Evolutionary conservation across 2,113 vertebrate genomes (phyloP).

Genomic region (Calidris pygmaea): DNA sequence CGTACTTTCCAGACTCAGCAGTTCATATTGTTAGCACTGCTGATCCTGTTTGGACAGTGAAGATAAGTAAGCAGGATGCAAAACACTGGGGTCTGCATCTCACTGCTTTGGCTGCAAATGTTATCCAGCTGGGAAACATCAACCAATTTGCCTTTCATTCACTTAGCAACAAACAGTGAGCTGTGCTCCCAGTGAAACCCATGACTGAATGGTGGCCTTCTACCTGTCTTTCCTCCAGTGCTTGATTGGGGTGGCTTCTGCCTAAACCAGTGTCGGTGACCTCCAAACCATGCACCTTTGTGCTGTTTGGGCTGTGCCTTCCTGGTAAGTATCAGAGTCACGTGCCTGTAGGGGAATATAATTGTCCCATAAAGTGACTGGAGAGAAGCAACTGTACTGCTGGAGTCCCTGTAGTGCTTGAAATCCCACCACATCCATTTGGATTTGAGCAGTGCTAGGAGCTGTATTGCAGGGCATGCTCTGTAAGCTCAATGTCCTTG

Average conservation of each 20-base stretch:
- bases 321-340: background rate
- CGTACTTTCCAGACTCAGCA: slow-evolving; percentile 55
- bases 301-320: background rate
- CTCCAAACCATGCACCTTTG: background rate
- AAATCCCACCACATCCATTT: background rate
- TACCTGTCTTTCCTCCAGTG: background rate
- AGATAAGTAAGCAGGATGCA: slow-evolving; percentile 41
- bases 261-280: background rate
- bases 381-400: background rate
- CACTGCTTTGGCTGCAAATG: background rate
- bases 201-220: background rate
- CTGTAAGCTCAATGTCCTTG: background rate
- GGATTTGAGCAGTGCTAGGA: background rate
- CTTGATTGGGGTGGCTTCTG: background rate
- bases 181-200: background rate
- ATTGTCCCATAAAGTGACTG: background rate
- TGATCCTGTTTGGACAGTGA: slow-evolving; percentile 49
- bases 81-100: background rate
- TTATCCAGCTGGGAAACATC: background rate
- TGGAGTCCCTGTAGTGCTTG: background rate
- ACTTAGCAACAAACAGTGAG: background rate
- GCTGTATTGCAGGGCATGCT: background rate
- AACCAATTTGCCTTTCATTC: background rate
- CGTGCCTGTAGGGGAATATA: background rate
- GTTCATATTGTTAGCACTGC: slow-evolving; percentile 52